Conservation (phyloP, 2,888 invertebrate genomes). For the Lucinisca nassula region DNA sequence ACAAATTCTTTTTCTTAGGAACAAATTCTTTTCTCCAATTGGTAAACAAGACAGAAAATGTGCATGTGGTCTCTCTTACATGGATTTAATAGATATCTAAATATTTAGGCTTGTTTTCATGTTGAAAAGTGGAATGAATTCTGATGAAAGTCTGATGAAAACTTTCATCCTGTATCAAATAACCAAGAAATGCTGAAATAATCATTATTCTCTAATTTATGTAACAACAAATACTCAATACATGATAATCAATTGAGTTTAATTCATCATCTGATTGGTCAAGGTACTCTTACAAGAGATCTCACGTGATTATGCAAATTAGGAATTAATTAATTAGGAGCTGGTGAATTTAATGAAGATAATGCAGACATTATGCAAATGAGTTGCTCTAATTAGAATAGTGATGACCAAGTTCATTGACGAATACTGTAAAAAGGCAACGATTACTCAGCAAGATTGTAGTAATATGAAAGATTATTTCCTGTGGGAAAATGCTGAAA, state of each 20-base stretch:
- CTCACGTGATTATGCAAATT: not conserved
- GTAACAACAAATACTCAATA: not conserved
- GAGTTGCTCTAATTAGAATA: not conserved
- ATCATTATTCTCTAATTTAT: not conserved
- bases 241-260: not conserved
- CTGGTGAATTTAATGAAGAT: slow-evolving; percentile 3
- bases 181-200: not conserved
- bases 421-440: not conserved
- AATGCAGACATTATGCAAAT: slow-evolving; percentile 13
- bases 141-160: not conserved
- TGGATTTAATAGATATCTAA: too few relatives aligned
- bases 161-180: not conserved
- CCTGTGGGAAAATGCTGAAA: slow-evolving; percentile 2
- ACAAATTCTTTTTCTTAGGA: too few relatives aligned
- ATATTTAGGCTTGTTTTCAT: too few relatives aligned
- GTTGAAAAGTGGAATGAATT: too few relatives aligned
- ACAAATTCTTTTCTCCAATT: too few relatives aligned
- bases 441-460: not conserved
- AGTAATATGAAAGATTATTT: not conserved
- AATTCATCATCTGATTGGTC: not conserved
- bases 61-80: too few relatives aligned
- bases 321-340: not conserved
- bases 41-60: too few relatives aligned
- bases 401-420: not conserved
- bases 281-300: not conserved